Percentiles rank a stretch among this genome's conserved stretches.
These are phyloP conservation scores for Lithobates sylvaticus DNA, from an alignment of 2,797 vertebrate genomes.

Conservation along the genomic window DNA sequence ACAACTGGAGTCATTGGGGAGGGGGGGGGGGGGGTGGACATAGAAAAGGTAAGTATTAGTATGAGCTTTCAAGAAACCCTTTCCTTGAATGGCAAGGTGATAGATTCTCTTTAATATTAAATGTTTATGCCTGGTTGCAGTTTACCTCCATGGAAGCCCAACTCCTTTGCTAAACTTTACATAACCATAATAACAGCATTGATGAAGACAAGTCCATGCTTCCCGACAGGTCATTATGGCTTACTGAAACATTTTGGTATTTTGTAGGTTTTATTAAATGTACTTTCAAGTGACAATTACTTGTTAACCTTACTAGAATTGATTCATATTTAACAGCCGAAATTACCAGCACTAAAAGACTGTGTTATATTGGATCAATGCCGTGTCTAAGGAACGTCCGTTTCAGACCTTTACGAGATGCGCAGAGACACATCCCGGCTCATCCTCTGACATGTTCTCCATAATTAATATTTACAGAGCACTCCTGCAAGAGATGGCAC, in stretches of 20 bases:
- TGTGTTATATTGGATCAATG: slow-evolving; percentile 31
- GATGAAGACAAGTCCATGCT: not conserved
- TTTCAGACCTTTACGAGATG: slow-evolving; percentile 7
- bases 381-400: slow-evolving; percentile 12
- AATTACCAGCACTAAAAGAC: slow-evolving; percentile 30
- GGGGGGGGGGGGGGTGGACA: too few species aligned
- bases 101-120: too few species aligned
- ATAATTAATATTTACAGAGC: slow-evolving; percentile 46
- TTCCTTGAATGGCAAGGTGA: too few species aligned
- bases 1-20: too few species aligned
- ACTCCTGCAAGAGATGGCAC: slow-evolving; percentile 3
- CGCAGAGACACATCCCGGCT: not conserved
- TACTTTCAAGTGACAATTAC: slow-evolving; percentile 42
- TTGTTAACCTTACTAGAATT: slow-evolving; percentile 35
- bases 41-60: too few species aligned
- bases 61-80: too few species aligned
- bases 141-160: not conserved
- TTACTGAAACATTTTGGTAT: not conserved
- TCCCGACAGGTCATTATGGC: slow-evolving; percentile 14
- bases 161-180: not conserved
- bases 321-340: slow-evolving; percentile 27
- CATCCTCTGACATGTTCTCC: slow-evolving; percentile 19
- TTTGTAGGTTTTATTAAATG: slow-evolving; percentile 33
- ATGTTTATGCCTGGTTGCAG: too few species aligned
- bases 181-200: not conserved